Conservation (phyloP, 2,888 invertebrate species). For the Morpho helenor region DNA sequence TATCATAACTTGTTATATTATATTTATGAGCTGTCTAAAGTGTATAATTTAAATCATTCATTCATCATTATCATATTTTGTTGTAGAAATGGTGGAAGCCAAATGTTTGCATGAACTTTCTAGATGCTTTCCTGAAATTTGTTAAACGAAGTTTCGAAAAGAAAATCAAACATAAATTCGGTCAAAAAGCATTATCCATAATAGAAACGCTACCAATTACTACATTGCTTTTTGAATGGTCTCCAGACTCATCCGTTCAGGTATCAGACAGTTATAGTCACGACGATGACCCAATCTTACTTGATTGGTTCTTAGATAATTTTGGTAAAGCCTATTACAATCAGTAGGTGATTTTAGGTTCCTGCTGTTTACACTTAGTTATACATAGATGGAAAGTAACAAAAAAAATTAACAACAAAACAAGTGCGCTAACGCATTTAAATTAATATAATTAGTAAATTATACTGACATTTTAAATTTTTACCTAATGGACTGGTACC, state of each 20-base stretch:
- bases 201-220: conserved; percentile 51
- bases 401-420: too few relatives aligned
- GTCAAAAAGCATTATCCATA: conserved; percentile 42
- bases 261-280: conserved; percentile 49
- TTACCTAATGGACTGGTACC: too few relatives aligned
- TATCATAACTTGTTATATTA: too few relatives aligned
- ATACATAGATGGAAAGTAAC: too few relatives aligned
- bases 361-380: too few relatives aligned
- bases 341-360: too few relatives aligned
- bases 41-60: neutral
- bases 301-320: conserved; percentile 51
- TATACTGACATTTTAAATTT: too few relatives aligned
- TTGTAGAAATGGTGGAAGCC: conserved; percentile 80
- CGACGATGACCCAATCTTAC: conserved; percentile 59
- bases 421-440: too few relatives aligned
- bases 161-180: conserved; percentile 49
- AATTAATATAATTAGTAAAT: too few relatives aligned
- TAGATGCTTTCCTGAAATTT: conserved; percentile 80
- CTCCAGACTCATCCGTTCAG: conserved; percentile 45
- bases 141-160: conserved; percentile 64
- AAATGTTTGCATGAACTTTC: conserved; percentile 82
- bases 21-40: too few relatives aligned
- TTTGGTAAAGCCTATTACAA: conserved; percentile 27
- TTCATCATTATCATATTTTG: conserved; percentile 5
- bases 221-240: conserved; percentile 55